Evolutionary conservation across 2,888 invertebrate species (phyloP).

Genomic region (Tenthredo distinguenda): DNA sequence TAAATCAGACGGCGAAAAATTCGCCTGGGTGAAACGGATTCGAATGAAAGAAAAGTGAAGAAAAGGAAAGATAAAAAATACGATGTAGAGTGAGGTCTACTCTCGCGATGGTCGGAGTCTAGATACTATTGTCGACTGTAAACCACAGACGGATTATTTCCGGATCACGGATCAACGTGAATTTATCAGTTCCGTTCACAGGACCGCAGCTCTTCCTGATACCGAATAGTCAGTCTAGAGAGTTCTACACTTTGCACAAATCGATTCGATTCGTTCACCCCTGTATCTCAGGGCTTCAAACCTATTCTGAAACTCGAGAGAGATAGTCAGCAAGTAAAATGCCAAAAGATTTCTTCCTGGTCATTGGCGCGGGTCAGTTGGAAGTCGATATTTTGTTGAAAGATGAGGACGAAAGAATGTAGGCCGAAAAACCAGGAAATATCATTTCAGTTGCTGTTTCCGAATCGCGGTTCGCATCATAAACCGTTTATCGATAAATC

Average conservation of each 20-base stretch:
- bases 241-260: constrained; percentile 1
- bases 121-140: not conserved
- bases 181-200: constrained; percentile 23
- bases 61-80: not conserved
- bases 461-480: not conserved
- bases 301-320: not conserved
- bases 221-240: constrained; percentile 17
- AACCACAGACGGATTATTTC: constrained; percentile 28
- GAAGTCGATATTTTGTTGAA: not conserved
- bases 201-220: not conserved
- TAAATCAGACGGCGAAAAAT: not conserved
- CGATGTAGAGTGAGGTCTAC: not conserved
- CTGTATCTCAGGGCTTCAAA: not conserved
- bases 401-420: not conserved
- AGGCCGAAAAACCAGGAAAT: not conserved
- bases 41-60: not conserved
- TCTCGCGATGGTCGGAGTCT: not conserved
- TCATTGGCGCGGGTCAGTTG: not conserved
- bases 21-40: not conserved
- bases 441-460: not conserved
- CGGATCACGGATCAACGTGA: not conserved
- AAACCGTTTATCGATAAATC: not conserved
- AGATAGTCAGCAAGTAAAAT: not conserved
- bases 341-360: not conserved
- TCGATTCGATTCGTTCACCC: constrained; percentile 19